Evolutionary conservation across 2,888 invertebrate species (phyloP).

Genomic region (Tachystola acroxantha): DNA sequence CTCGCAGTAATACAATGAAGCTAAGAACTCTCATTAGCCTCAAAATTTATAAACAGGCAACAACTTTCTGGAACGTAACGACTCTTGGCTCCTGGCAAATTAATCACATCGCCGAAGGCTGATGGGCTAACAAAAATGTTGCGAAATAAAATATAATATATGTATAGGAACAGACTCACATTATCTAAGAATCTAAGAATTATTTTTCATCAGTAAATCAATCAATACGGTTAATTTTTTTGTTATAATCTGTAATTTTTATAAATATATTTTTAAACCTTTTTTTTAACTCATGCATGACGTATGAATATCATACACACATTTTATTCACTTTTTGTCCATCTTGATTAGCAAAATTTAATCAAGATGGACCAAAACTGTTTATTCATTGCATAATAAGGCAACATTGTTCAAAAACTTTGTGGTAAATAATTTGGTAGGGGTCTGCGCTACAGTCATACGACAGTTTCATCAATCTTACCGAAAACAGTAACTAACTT

Average conservation of each 20-base stretch:
- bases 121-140: not conserved
- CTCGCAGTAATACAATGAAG: constrained; percentile 29
- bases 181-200: too few species aligned
- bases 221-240: too few species aligned
- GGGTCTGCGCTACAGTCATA: constrained; percentile 19
- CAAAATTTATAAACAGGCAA: constrained; percentile 36
- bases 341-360: too few species aligned
- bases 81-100: constrained; percentile 17
- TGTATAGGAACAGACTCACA: too few species aligned
- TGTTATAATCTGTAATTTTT: too few species aligned
- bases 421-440: constrained; percentile 15
- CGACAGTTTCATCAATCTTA: constrained; percentile 42
- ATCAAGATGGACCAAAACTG: too few species aligned
- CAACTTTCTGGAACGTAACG: constrained; percentile 28
- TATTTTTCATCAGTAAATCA: too few species aligned
- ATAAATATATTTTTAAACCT: too few species aligned
- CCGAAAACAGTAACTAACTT: constrained; percentile 36
- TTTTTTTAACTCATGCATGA: too few species aligned
- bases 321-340: too few species aligned
- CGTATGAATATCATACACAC: too few species aligned
- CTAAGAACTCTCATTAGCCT: constrained; percentile 37
- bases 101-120: constrained; percentile 17
- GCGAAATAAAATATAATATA: too few species aligned
- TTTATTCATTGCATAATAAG: not conserved
- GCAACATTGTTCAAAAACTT: not conserved